Conservation (phyloP, 2,888 invertebrate genomes). For the Plebejus melissa region DNA sequence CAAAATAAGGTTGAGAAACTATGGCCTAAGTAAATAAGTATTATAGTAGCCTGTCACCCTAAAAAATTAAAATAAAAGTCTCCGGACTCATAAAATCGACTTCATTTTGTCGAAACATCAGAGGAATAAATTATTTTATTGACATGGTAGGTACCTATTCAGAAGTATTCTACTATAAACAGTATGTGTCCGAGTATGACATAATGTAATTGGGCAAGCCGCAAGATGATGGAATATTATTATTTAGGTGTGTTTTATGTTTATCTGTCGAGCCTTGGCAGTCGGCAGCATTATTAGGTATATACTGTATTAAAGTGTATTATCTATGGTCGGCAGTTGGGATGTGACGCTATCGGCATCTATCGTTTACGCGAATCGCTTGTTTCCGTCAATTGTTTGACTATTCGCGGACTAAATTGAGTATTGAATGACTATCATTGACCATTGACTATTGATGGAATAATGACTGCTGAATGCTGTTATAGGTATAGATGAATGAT, state of each 20-base stretch:
- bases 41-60: too few species aligned
- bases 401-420: neutral
- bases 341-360: neutral
- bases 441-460: constrained; percentile 11
- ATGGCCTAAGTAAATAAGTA: too few species aligned
- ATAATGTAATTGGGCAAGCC: neutral
- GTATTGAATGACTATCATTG: neutral
- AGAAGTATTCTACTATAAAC: neutral
- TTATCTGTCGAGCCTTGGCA: neutral
- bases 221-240: neutral
- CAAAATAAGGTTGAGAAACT: too few species aligned
- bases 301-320: too few species aligned
- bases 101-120: too few species aligned
- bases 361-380: constrained; percentile 17
- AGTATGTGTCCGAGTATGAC: neutral
- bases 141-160: too few species aligned
- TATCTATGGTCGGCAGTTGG: too few species aligned
- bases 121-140: too few species aligned
- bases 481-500: neutral
- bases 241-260: neutral
- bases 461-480: constrained; percentile 1
- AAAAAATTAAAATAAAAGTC: too few species aligned
- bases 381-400: constrained; percentile 8
- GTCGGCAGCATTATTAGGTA: neutral
- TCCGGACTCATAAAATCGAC: too few species aligned